Evolutionary conservation across 1,140 invertebrate species (phyloP).

Genomic region (Reticulitermes speratus): DNA sequence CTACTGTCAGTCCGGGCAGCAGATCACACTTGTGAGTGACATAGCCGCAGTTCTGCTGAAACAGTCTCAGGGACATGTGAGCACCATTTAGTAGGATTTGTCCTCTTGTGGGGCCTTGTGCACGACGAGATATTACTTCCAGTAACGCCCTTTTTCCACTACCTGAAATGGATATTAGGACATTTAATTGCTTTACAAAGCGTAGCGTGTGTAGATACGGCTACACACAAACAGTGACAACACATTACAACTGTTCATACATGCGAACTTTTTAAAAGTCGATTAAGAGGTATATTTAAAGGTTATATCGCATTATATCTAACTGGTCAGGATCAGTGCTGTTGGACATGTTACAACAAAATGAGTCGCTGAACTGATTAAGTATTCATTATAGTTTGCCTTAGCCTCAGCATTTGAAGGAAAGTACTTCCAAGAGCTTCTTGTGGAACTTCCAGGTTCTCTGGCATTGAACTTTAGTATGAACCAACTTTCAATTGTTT

Average conservation of each 20-base stretch:
- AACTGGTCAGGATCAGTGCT: too few relatives aligned
- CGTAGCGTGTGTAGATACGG: background rate
- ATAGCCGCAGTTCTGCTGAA: constrained; percentile 80
- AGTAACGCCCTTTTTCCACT: constrained; percentile 87
- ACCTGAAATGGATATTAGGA: constrained; percentile 50
- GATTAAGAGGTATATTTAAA: too few relatives aligned
- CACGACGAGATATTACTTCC: constrained; percentile 83
- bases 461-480: too few relatives aligned
- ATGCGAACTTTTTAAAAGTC: too few relatives aligned
- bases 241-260: background rate
- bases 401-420: too few relatives aligned
- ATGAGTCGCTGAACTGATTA: too few relatives aligned
- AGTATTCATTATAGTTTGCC: too few relatives aligned
- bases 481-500: too few relatives aligned
- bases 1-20: constrained; percentile 79
- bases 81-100: constrained; percentile 84
- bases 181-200: background rate
- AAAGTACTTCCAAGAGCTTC: too few relatives aligned
- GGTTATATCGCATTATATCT: too few relatives aligned
- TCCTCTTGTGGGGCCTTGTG: constrained; percentile 70
- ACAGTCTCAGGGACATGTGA: constrained; percentile 74
- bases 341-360: too few relatives aligned
- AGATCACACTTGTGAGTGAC: constrained; percentile 81
- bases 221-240: background rate
- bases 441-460: too few relatives aligned